Conservation (phyloP, 2,113 vertebrate genomes). For the cattle (Bos taurus) region ARS-UCD2.0 NC_037335.1:25224001-25224500, state of each 20-base stretch:
- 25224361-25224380: background rate
- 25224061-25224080: background rate
- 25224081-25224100: background rate
- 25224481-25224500: no score
- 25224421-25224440: background rate
- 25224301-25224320: background rate
- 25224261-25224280: background rate
- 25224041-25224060: background rate
- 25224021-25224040: background rate
- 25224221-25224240: background rate
- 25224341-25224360: background rate
- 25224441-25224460: no score
- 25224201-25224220: background rate
- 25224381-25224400: background rate
- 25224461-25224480: background rate
- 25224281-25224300: background rate
- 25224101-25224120: background rate
- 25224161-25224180: background rate
- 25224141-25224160: background rate
- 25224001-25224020: background rate
- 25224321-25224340: background rate
- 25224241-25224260: background rate
- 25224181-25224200: background rate
- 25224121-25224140: background rate
- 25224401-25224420: background rate